phyloP scores from a whole-genome alignment of 2,888 invertebrate genomes.

The Papilio protenor region DNA sequence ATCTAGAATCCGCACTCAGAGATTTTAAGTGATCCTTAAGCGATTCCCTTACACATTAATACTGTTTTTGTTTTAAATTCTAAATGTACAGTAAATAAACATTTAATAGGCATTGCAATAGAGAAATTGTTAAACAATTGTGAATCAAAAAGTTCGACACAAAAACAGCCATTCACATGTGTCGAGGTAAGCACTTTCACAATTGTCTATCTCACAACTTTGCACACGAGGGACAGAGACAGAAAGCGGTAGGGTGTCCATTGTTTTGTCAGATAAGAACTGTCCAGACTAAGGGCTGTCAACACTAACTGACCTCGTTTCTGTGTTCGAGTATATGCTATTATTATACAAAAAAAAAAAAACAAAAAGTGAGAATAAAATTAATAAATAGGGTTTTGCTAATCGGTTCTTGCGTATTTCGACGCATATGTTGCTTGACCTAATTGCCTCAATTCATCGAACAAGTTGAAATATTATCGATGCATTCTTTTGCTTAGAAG shows the following conservation, averaged over 20 bases:
- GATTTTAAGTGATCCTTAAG: too few relatives aligned
- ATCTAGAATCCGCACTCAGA: too few relatives aligned
- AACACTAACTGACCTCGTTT: constrained; percentile 52
- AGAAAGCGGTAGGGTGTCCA: constrained; percentile 53
- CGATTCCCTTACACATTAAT: too few relatives aligned
- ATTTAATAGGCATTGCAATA: background rate
- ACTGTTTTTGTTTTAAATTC: background rate
- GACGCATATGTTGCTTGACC: background rate
- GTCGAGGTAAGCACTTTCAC: constrained; percentile 34
- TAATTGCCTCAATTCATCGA: constrained; percentile 5
- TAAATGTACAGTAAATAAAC: background rate
- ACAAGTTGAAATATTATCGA: background rate
- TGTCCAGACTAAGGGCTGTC: constrained; percentile 32
- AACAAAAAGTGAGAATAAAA: background rate
- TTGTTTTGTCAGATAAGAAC: constrained; percentile 47
- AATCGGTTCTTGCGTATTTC: constrained; percentile 4
- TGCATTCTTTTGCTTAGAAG: background rate
- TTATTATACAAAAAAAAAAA: background rate
- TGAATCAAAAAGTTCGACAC: constrained; percentile 38
- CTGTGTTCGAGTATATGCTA: constrained; percentile 34
- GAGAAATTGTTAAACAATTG: constrained; percentile 4
- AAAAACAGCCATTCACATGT: constrained; percentile 43
- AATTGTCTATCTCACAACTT: constrained; percentile 40
- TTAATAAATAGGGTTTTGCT: background rate
- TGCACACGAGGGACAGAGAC: constrained; percentile 48